phyloP scores from a whole-genome alignment of 2,888 invertebrate species.

The Sipha maydis region DNA sequence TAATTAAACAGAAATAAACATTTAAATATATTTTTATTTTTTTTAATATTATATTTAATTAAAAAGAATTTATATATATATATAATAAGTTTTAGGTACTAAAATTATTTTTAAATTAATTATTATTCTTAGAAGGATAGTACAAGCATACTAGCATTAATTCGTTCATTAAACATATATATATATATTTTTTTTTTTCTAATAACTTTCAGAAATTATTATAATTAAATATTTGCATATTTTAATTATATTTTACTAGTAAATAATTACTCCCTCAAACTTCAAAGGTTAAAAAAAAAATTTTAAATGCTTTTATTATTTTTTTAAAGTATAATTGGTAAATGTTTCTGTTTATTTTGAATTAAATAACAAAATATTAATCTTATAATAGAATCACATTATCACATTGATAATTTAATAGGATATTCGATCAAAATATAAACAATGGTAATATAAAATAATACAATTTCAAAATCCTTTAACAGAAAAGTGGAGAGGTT shows the following conservation, averaged over 20 bases:
- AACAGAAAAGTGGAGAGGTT: not conserved
- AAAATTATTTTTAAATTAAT: not conserved
- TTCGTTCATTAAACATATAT: not conserved
- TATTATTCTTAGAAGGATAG: not conserved
- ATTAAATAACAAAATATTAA: not conserved
- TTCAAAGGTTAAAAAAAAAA: not conserved
- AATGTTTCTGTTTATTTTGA: not conserved
- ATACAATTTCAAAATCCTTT: not conserved
- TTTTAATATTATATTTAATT: not conserved
- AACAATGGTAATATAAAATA: not conserved
- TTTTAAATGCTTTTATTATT: not conserved
- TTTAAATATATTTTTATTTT: not conserved
- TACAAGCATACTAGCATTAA: not conserved
- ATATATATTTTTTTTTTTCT: not conserved
- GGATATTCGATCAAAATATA: not conserved
- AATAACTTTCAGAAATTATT: not conserved
- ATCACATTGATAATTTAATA: not conserved
- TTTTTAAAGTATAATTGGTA: not conserved
- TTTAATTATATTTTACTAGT: not conserved
- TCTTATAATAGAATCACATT: not conserved
- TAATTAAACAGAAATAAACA: conserved; percentile 1
- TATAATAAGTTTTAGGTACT: not conserved
- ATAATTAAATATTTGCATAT: not conserved
- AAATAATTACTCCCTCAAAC: not conserved
- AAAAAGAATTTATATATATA: not conserved